Base-by-base conservation (phyloP, 2,113 vertebrate species). In the Salvelinus fontinalis region DNA sequence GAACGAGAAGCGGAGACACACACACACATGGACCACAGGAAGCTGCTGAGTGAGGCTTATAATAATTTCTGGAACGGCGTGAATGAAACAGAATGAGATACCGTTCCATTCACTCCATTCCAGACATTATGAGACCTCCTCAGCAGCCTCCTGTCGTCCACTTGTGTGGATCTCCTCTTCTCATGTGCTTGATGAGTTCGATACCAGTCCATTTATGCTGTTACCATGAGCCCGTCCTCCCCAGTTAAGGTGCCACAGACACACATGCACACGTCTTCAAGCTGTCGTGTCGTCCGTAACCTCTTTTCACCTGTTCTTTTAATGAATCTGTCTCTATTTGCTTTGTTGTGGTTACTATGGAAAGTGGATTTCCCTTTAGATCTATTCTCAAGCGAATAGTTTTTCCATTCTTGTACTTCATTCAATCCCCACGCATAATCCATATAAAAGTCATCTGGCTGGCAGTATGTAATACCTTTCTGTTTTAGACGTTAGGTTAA, bases 401-500 rank as follows among this genome's bases (percentile, higher is more conserved):
- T 59, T 65, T 81, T 81, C 87, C 80, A 77, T 66, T 65, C 39
- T 16, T 59, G 0, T 5, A 80, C 75, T 78, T 79, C 73, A 34
- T 82, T 75, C 48, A 22, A 67, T 69, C 31, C 34, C 66, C 27
- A n/a, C 27, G 44, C 24, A 74, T 84, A 54, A 18, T 88, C 86
- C 70, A 75, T 76, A 76, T 76, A 54, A 76, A 78, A 83, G 24
- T 22, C 4, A 24, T 69, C 66, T 24, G 79, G 84, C 73, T 85
- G 76, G 76, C 83, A 80, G 68, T 65, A 74, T 78, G 81, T 75
- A 70, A 78, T 44, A 67, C 44, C 1, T n/a, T 79, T 70, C 85
- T 86, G 86, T 77, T 90, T 91, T 81, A 84, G 81, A 77, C 68
- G 80, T 84, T 77, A 78, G 67, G 84, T 92, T 86, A 93, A 92